These are phyloP conservation scores for Macrotus californicus DNA, from an alignment of 2,113 vertebrate genomes.

Conservation along the genomic window DNA sequence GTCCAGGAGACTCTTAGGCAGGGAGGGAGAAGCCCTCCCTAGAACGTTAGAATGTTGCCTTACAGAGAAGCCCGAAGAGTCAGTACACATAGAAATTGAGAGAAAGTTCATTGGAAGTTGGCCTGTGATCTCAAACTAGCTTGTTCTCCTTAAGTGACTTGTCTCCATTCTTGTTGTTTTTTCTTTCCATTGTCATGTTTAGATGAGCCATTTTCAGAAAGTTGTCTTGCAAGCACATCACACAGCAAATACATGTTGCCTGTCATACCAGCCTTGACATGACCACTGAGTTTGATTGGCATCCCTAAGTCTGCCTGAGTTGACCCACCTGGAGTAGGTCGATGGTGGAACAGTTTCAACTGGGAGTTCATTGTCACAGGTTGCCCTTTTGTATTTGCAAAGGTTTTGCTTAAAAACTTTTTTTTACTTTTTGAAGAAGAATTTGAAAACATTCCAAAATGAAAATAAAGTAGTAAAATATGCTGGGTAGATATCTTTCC, in stretches of 20 bases:
- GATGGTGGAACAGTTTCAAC: fast-evolving
- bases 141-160: neutral
- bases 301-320: fast-evolving
- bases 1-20: neutral
- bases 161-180: neutral
- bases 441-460: neutral
- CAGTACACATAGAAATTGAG: neutral
- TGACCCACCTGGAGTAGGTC: neutral
- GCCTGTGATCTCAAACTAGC: neutral
- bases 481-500: neutral
- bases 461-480: neutral
- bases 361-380: neutral
- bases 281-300: fast-evolving
- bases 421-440: neutral
- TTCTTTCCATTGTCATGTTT: neutral
- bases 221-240: neutral
- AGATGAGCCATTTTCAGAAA: neutral
- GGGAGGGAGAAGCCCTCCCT: neutral
- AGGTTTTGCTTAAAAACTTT: neutral
- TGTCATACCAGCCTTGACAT: neutral
- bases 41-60: neutral
- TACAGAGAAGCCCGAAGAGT: too few species aligned
- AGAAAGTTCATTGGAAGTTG: neutral
- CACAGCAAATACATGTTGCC: neutral
- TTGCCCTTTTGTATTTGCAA: neutral